phyloP scores from a whole-genome alignment of 2,113 vertebrate genomes.

The Stigmatopora argus region DNA sequence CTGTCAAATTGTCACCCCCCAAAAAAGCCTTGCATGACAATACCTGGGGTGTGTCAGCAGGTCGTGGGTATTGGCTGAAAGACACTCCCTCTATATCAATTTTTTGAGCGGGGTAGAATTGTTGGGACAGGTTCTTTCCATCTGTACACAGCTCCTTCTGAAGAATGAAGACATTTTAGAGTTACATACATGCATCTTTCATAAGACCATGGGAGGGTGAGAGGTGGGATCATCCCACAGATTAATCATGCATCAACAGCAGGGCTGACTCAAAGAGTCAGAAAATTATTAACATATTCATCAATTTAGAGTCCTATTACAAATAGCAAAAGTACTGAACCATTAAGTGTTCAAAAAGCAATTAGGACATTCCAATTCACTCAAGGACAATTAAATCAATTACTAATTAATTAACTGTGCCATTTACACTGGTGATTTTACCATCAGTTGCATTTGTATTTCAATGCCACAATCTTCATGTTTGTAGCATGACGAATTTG shows the following conservation, averaged over 20 bases:
- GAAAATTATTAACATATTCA: background rate
- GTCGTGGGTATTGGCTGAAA: slow-evolving; percentile 89
- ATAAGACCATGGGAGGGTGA: background rate
- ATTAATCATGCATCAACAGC: background rate
- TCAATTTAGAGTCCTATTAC: background rate
- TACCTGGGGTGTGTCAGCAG: slow-evolving; percentile 79
- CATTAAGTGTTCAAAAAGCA: no score
- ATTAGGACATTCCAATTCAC: no score
- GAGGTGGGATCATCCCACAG: background rate
- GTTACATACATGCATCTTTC: background rate
- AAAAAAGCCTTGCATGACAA: background rate
- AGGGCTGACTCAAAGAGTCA: background rate
- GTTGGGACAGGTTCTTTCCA: slow-evolving; percentile 68
- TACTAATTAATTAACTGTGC: no score
- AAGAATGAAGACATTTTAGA: slow-evolving; percentile 28
- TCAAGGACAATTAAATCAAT: no score
- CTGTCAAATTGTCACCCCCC: background rate
- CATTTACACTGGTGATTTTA: no score
- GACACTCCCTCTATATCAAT: slow-evolving; percentile 55
- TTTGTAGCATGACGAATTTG: background rate
- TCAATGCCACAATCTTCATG: background rate
- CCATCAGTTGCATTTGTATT: background rate
- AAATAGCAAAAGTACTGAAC: no score
- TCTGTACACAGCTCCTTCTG: slow-evolving; percentile 79
- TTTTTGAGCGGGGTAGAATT: slow-evolving; percentile 43